Evolutionary conservation across 2,888 invertebrate genomes (phyloP), one percentile per base, ranked within the genome.

Genomic region (Volucella bombylans): DNA sequence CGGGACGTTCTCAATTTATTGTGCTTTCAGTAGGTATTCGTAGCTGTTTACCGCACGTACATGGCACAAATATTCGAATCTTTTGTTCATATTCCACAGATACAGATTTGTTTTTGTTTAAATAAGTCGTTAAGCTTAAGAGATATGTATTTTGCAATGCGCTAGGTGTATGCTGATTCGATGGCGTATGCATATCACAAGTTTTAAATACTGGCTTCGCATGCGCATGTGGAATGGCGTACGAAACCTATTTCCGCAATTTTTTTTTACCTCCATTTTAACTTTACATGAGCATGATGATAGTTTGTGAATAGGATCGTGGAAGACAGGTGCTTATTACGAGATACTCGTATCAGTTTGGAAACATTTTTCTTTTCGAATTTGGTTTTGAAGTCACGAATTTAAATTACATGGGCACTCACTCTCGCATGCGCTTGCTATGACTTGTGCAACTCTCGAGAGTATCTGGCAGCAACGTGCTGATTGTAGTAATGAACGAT

Each of bases 71-170:
- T 31, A 31, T 31, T 31, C 61, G 74, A 65, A 73, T 79, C 82
- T 79, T 79, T 82, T 82, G 77, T 65, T 79, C 82, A 83, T 79
- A 83, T 74, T 83, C 80, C 80, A 80, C 83, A 39, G 69, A 71
- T 62, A 80, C 83, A 39, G 65, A 71, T 62, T 74, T 68, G 49
- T 74, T 80, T 83, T 41, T 50, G 79, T 83, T 83, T 67, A 80
- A 83, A 74, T 80, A 83, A 83, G 76, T 71, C 67, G 80, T 59
- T 67, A 14, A 67, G 65, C 57, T 31, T 52, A 57, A 65, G 74
- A 67, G 72, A 54, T 49, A 62, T 43, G 31, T 73, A 79, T 83
- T 83, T 83, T 65, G 65, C 82, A 83, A 83, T 61, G 10, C 31
- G 62, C 41, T 43, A 6, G 6, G 6, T 1, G 6, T 31, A 31